phyloP scores from a whole-genome alignment of 2,113 vertebrate species.

The Calidris pugnax region DNA sequence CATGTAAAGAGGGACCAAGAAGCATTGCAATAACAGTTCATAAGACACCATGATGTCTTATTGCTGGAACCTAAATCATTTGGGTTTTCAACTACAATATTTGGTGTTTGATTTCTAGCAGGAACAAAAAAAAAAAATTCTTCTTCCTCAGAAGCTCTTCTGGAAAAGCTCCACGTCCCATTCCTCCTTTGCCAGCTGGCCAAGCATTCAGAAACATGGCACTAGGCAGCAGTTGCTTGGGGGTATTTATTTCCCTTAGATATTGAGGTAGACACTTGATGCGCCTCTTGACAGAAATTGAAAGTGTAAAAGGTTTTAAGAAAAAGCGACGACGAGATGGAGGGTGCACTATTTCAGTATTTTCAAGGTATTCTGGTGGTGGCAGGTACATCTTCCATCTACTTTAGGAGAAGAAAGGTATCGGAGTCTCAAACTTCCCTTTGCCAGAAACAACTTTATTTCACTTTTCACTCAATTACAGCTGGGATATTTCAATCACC shows the following conservation, averaged over 20 bases:
- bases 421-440: neutral
- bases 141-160: slow-evolving; percentile 29
- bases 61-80: slow-evolving; percentile 15
- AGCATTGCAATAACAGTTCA: neutral
- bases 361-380: neutral
- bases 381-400: neutral
- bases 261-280: neutral
- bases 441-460: neutral
- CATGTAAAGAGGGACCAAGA: neutral
- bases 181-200: slow-evolving; percentile 37
- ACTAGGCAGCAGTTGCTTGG: slow-evolving; percentile 1
- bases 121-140: neutral
- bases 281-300: neutral
- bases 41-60: neutral
- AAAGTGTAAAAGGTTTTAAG: neutral
- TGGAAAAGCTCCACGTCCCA: slow-evolving; percentile 47
- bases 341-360: neutral
- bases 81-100: slow-evolving; percentile 48
- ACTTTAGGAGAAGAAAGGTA: neutral
- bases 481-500: neutral
- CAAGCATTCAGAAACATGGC: slow-evolving; percentile 19
- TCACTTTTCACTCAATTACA: neutral
- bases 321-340: accelerated
- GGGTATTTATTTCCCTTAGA: slow-evolving; percentile 41
- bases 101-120: slow-evolving; percentile 52